Evolutionary conservation across 2,113 vertebrate species (phyloP).

Genomic region (Eupsittula cactorum): DNA sequence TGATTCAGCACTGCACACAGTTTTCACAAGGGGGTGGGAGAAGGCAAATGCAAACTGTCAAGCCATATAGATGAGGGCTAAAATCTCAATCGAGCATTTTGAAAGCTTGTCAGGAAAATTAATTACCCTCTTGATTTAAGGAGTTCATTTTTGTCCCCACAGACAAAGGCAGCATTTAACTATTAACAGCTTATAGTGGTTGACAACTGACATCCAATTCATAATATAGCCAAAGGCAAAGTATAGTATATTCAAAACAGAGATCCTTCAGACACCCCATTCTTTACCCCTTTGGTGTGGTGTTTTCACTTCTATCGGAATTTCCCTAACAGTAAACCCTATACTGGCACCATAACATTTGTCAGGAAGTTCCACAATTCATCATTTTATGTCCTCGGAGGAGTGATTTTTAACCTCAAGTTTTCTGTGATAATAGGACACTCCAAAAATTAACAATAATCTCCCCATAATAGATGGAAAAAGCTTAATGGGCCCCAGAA

Average conservation of each 20-base stretch:
- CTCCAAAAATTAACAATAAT: not conserved
- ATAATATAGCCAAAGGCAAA: not conserved
- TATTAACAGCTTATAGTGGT: slow-evolving; percentile 46
- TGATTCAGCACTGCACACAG: not conserved
- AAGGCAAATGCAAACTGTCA: slow-evolving; percentile 60
- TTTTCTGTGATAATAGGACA: not conserved
- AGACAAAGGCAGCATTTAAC: slow-evolving; percentile 70
- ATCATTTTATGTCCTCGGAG: not conserved
- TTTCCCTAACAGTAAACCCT: not conserved
- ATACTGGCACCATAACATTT: not conserved
- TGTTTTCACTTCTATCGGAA: not conserved
- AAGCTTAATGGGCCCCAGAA: not conserved
- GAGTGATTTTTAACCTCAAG: not conserved
- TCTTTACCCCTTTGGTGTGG: not conserved
- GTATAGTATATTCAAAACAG: not conserved
- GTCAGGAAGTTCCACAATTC: not conserved
- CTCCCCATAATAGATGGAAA: not conserved
- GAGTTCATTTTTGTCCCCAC: slow-evolving; percentile 49
- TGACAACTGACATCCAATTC: slow-evolving; percentile 9
- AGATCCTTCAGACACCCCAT: not conserved
- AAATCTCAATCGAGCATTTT: slow-evolving; percentile 71
- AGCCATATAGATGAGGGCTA: slow-evolving; percentile 47
- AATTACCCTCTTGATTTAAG: slow-evolving; percentile 75
- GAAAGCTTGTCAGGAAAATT: slow-evolving; percentile 74
- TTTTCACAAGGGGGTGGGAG: slow-evolving; percentile 35